Conservation (phyloP, 1,140 invertebrate species). For the Euura saliciscinereae region DNA sequence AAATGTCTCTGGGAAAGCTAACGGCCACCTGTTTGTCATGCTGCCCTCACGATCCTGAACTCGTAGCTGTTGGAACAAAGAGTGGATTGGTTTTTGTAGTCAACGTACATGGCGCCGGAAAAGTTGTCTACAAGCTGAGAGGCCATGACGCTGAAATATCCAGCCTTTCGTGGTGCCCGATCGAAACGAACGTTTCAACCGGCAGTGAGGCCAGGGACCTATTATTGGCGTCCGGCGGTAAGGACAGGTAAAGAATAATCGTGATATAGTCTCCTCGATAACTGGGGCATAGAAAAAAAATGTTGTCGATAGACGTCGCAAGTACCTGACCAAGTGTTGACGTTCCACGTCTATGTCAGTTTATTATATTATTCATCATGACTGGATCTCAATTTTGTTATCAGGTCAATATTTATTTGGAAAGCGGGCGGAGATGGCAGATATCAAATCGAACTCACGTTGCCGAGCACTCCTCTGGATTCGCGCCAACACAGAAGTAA, state of each 20-base stretch:
- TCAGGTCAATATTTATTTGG: constrained; percentile 63
- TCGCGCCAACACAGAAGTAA: constrained; percentile 39
- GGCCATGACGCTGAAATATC: constrained; percentile 75
- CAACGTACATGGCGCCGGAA: constrained; percentile 64
- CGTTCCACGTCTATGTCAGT: constrained; percentile 11
- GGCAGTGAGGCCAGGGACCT: constrained; percentile 46
- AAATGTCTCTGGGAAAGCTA: constrained; percentile 56
- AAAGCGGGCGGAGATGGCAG: constrained; percentile 62
- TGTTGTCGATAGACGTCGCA: neutral
- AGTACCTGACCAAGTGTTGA: neutral
- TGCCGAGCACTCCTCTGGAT: constrained; percentile 37
- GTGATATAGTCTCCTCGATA: neutral
- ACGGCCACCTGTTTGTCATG: constrained; percentile 64
- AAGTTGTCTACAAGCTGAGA: constrained; percentile 68
- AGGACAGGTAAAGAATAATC: constrained; percentile 48
- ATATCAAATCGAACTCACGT: constrained; percentile 49
- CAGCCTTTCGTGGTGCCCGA: constrained; percentile 77
- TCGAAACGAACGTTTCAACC: constrained; percentile 58
- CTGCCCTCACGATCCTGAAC: constrained; percentile 66
- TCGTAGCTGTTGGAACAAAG: constrained; percentile 71
- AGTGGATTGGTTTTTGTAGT: constrained; percentile 68
- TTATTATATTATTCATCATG: constrained; percentile 11
- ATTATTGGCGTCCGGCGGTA: constrained; percentile 62
- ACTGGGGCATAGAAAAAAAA: constrained; percentile 9
- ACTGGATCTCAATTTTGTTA: constrained; percentile 15